Evolutionary conservation across 2,113 vertebrate species (phyloP), one percentile per base, ranked within the genome.

Genomic region (Cinclus mexicanus): DNA sequence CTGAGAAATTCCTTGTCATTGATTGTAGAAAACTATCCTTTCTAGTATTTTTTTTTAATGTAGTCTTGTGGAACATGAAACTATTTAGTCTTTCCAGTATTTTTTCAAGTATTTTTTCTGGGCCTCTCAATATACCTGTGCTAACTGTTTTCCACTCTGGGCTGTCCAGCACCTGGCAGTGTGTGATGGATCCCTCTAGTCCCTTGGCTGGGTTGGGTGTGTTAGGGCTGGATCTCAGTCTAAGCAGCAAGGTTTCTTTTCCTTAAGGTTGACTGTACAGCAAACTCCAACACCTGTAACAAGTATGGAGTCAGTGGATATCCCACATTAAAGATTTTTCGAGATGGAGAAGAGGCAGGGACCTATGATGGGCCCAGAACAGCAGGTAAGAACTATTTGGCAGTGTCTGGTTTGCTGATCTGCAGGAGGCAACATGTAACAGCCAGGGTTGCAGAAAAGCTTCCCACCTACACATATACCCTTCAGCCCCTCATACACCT

Each of bases 291-390:
- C 39, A 98, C 97, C 17, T 99, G 99, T 93, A 98, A 99, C 95
- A 99, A 99, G 92, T 99, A 99, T 28, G 99, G 99, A 21, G 99
- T 99, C 57, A 99, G 98, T 70, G 99, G 99, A 13, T 99, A 99
- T 94, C 99, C 99, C 10, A 99, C 99, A 14, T 96, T 99, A 92
- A 99, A 99, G 97, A 98, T 99, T 95, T 99, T 99, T 90, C 98
- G 99, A 92, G 98, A 99, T 28, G 99, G 99, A 93, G 99, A 99
- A 87, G 99, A 99, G 31, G 97, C 99, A 20, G 99, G 99, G 49
- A 98, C 98, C 49, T 99, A 99, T 18, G 99, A 99, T 82, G 99
- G 99, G 4, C 99, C 99, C 50, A 98, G 99, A 85, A 98, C 98
- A 94, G 99, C 99, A 65, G 99, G 99, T 99, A 96, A 96, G 95